phyloP scores from a whole-genome alignment of 2,113 vertebrate species.

The Mormoops blainvillei region DNA sequence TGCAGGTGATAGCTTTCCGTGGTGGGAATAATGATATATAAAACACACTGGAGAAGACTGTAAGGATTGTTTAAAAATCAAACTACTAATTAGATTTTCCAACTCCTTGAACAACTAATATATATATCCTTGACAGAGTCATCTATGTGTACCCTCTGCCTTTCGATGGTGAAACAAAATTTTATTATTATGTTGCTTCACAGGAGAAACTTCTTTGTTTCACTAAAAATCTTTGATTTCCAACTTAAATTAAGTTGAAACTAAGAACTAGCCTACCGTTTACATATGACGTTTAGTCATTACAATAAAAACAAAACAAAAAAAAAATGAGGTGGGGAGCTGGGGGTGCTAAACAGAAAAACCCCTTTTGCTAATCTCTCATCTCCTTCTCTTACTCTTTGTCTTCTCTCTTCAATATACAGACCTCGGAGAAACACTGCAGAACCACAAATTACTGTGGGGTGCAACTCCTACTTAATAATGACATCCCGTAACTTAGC shows the following conservation, averaged over 20 bases:
- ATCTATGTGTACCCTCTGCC: constrained; percentile 17
- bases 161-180: constrained; percentile 55
- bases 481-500: constrained; percentile 79
- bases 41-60: background rate
- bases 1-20: constrained; percentile 54
- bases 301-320: constrained; percentile 49
- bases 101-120: constrained; percentile 40
- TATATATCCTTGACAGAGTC: constrained; percentile 43
- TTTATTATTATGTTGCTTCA: constrained; percentile 33
- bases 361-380: constrained; percentile 58
- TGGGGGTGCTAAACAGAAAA: constrained; percentile 64
- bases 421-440: constrained; percentile 69
- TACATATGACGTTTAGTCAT: constrained; percentile 68
- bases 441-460: constrained; percentile 79
- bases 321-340: background rate
- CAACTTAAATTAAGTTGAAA: constrained; percentile 70
- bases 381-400: constrained; percentile 55
- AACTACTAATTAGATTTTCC: constrained; percentile 28
- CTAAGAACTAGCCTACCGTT: constrained; percentile 62
- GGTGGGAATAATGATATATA: constrained; percentile 46
- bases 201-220: constrained; percentile 27
- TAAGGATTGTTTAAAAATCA: constrained; percentile 38
- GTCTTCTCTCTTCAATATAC: constrained; percentile 58
- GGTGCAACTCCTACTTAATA: constrained; percentile 79
- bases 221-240: constrained; percentile 64